Evolutionary conservation across 2,797 vertebrate species (phyloP).

Genomic region (Hylomyscus alleni): DNA sequence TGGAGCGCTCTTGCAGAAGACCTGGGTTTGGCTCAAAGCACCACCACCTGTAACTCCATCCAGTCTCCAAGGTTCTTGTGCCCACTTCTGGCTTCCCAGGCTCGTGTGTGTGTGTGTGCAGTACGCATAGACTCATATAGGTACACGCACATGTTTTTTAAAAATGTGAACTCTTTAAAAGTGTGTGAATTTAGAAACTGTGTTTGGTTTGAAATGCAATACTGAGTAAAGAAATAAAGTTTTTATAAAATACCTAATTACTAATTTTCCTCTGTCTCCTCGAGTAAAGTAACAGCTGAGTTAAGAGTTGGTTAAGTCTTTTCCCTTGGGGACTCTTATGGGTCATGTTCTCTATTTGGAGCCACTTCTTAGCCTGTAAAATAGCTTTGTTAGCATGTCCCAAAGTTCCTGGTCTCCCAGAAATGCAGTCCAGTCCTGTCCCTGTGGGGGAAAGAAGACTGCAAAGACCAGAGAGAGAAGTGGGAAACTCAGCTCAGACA

Average conservation of each 20-base stretch:
- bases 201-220: constrained; percentile 3
- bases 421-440: neutral
- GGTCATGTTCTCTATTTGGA: neutral
- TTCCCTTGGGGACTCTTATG: neutral
- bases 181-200: neutral
- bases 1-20: neutral
- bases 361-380: constrained; percentile 35
- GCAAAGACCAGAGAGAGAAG: neutral
- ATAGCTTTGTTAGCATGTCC: neutral
- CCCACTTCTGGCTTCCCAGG: neutral
- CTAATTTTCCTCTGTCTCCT: constrained; percentile 50
- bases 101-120: neutral
- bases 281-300: neutral
- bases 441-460: neutral
- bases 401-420: neutral
- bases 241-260: constrained; percentile 35
- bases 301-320: neutral
- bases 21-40: neutral
- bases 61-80: neutral
- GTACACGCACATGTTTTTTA: neutral
- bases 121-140: neutral
- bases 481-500: neutral
- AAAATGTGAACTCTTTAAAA: neutral
- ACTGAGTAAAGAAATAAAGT: neutral
- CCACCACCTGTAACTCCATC: neutral